Evolutionary conservation across 1,140 invertebrate genomes (phyloP).

Genomic region (Ceratosolen solmsi): DNA sequence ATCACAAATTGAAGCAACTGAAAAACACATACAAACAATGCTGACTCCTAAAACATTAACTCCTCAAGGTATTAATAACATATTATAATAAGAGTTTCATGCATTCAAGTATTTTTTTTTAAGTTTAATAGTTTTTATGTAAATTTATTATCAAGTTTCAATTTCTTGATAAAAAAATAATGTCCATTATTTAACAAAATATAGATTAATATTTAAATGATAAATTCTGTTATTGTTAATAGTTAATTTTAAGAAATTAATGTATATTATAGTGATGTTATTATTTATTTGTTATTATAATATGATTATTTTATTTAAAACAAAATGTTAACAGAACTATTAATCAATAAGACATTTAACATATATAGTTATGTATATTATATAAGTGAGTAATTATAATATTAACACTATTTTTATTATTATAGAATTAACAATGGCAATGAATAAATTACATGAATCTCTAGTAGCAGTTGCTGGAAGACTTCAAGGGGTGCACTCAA

Average conservation of each 20-base stretch:
- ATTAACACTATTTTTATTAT: slow-evolving; percentile 14
- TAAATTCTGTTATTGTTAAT: too few relatives aligned
- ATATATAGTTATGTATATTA: background rate
- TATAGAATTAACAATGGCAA: slow-evolving; percentile 81
- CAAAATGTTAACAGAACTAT: too few relatives aligned
- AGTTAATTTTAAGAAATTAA: too few relatives aligned
- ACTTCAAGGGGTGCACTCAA: slow-evolving; percentile 85
- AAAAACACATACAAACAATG: slow-evolving; percentile 81
- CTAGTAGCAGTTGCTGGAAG: slow-evolving; percentile 89
- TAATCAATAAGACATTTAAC: too few relatives aligned
- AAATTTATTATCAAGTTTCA: too few relatives aligned
- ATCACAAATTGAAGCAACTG: slow-evolving; percentile 83
- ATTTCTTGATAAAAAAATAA: too few relatives aligned
- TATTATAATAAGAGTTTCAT: too few relatives aligned
- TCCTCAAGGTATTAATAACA: slow-evolving; percentile 76
- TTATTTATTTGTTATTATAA: background rate
- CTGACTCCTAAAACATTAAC: slow-evolving; percentile 79
- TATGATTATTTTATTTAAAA: background rate
- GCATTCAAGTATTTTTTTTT: too few relatives aligned
- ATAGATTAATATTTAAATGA: too few relatives aligned
- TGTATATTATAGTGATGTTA: too few relatives aligned
- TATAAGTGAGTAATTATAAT: background rate
- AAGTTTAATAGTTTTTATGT: too few relatives aligned
- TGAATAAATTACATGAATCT: slow-evolving; percentile 87
- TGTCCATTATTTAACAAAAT: too few relatives aligned